Evolutionary conservation across 2,797 vertebrate species (phyloP).

Genomic region (Rhynchonycteris naso): DNA sequence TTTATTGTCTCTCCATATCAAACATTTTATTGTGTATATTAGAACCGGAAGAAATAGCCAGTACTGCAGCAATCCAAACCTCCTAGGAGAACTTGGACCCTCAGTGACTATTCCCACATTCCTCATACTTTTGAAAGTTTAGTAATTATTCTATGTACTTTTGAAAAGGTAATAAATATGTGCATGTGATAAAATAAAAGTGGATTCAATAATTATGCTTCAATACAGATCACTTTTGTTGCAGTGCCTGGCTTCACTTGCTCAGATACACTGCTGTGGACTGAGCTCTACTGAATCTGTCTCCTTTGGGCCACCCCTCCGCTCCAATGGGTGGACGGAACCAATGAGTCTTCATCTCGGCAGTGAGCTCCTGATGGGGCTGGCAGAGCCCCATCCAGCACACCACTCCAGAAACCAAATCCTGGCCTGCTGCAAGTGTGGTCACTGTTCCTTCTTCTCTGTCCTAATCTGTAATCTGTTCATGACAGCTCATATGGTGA

Average conservation of each 20-base stretch:
- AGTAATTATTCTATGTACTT: background rate
- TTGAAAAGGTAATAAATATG: background rate
- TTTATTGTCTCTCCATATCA: background rate
- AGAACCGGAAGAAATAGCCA: background rate
- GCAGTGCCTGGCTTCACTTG: background rate
- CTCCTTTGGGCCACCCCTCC: background rate
- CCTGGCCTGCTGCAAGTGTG: background rate
- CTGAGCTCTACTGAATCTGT: background rate
- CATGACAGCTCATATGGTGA: background rate
- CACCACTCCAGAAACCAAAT: background rate
- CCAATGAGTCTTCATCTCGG: background rate
- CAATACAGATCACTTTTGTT: background rate
- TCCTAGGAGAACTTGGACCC: background rate
- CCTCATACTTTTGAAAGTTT: conserved; percentile 18
- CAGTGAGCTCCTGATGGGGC: background rate
- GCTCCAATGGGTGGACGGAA: background rate
- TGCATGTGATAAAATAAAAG: background rate
- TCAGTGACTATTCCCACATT: background rate
- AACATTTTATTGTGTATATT: background rate
- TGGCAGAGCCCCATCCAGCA: background rate
- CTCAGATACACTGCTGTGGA: background rate
- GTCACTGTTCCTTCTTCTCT: background rate
- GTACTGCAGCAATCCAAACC: background rate
- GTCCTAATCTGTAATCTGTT: background rate
- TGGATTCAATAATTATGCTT: background rate